Conservation (phyloP, 2,113 vertebrate species). For the Bos taurus region DNA sequence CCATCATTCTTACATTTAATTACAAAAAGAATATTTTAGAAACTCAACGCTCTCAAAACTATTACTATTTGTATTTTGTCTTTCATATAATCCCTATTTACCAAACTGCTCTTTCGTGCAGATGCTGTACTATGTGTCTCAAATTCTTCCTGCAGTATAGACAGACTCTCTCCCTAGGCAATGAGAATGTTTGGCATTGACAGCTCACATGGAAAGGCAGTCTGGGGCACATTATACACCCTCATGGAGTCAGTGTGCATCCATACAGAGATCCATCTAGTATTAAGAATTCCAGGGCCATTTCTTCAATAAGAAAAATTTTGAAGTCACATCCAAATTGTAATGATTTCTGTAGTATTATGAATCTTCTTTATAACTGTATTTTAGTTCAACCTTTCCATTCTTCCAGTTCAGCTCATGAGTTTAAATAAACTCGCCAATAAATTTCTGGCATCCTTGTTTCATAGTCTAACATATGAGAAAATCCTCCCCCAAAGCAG, state of each 20-base stretch:
- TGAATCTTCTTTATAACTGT: not conserved
- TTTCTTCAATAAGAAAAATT: not conserved
- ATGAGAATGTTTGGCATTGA: not conserved
- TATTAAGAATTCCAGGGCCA: not conserved
- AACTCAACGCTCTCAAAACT: not conserved
- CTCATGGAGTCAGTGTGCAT: not conserved
- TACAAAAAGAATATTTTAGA: not conserved
- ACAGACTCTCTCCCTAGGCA: rapidly evolving
- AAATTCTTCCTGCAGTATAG: not conserved
- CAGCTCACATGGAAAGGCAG: not conserved
- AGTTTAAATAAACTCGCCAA: not conserved
- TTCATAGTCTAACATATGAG: not conserved
- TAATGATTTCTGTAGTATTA: not conserved
- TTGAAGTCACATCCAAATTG: not conserved
- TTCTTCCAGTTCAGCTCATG: not conserved
- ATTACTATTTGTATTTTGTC: not conserved
- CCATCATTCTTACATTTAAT: not conserved
- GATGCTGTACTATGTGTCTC: not conserved
- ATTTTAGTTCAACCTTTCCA: not conserved
- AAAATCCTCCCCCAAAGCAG: not conserved
- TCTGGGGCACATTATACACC: not conserved
- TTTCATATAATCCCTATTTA: not conserved
- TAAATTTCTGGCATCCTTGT: not conserved
- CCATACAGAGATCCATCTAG: not conserved
- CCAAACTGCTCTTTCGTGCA: not conserved